Percentiles rank a stretch among this genome's conserved stretches.
Conservation (phyloP, 2,797 vertebrate genomes). For the Anomalospiza imberbis region DNA sequence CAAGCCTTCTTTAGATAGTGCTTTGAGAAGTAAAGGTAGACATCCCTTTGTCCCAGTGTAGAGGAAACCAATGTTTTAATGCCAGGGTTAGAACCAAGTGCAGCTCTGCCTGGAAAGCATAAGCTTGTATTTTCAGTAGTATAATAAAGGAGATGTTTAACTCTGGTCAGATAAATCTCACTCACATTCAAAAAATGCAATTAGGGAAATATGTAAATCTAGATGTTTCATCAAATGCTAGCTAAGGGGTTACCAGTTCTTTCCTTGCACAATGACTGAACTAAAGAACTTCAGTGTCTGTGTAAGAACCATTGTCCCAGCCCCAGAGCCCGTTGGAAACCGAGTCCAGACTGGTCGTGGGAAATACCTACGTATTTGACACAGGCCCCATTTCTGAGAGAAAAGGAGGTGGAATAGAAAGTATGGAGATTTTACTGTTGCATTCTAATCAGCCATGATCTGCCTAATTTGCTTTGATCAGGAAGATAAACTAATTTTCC, state of each 20-base stretch:
- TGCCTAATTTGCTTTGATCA: constrained; percentile 84
- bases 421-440: constrained; percentile 82
- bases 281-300: constrained; percentile 82
- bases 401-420: constrained; percentile 78
- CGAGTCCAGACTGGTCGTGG: constrained; percentile 80
- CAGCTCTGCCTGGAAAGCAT: constrained; percentile 27
- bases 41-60: not conserved
- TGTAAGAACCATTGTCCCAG: constrained; percentile 83
- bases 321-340: constrained; percentile 75
- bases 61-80: constrained; percentile 23
- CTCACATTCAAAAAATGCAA: constrained; percentile 78
- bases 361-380: constrained; percentile 86
- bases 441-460: constrained; percentile 80
- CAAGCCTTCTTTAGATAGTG: constrained; percentile 34
- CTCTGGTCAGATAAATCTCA: constrained; percentile 76
- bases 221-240: constrained; percentile 81
- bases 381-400: constrained; percentile 79
- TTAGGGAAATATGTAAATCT: constrained; percentile 85
- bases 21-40: constrained; percentile 58
- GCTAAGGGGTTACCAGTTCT: constrained; percentile 77
- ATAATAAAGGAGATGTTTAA: constrained; percentile 78
- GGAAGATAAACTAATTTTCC: constrained; percentile 83
- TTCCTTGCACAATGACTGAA: constrained; percentile 79
- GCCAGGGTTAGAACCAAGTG: constrained; percentile 35
- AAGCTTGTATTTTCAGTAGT: constrained; percentile 62